Evolutionary conservation across 2,797 vertebrate genomes (phyloP).

Genomic region (Erithacus rubecula): DNA sequence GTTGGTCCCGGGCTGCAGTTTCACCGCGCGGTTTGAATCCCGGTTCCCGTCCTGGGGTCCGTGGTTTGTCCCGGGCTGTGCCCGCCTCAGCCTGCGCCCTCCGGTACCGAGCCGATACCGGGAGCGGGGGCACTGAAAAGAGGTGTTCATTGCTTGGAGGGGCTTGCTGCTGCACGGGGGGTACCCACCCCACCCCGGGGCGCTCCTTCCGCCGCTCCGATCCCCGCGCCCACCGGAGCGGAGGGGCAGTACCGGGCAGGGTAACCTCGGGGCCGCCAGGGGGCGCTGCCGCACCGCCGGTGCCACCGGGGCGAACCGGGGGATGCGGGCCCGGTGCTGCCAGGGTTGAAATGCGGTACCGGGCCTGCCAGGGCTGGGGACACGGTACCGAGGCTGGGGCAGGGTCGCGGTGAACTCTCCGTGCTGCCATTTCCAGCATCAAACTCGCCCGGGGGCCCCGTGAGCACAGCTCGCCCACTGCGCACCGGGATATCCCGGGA

Average conservation of each 20-base stretch:
- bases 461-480: neutral
- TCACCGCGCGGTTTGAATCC: neutral
- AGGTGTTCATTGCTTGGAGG: neutral
- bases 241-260: neutral
- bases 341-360: neutral
- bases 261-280: neutral
- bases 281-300: neutral
- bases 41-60: neutral
- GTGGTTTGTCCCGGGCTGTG: neutral
- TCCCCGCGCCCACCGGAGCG: neutral
- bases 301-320: neutral
- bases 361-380: neutral
- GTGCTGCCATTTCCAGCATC: neutral
- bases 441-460: fast-evolving
- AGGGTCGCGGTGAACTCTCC: neutral
- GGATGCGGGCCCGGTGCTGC: neutral
- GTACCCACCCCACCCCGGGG: fast-evolving
- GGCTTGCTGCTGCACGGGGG: too few species aligned
- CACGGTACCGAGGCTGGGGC: too few species aligned
- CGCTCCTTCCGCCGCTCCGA: neutral
- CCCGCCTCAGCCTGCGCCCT: neutral
- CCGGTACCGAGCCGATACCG: neutral
- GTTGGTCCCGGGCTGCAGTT: too few species aligned
- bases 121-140: neutral
- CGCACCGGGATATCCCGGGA: neutral